A percentile compares a stretch with the other conserved stretches of the same genome.
Evolutionary conservation across 2,888 invertebrate genomes (phyloP).

Genomic region (Cantharis nigra): DNA sequence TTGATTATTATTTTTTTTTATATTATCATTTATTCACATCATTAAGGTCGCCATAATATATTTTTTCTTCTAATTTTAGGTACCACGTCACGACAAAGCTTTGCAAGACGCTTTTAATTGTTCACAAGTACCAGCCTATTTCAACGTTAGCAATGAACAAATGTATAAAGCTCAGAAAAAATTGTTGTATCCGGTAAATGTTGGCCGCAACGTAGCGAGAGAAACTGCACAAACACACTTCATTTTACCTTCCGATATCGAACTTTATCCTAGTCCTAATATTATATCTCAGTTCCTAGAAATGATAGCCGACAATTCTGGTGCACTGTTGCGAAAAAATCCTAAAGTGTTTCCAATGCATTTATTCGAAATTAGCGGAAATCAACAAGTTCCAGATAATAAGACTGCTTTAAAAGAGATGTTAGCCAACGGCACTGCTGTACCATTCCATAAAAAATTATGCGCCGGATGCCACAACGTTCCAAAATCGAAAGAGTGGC

Average conservation of each 20-base stretch:
- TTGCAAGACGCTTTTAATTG: conserved; percentile 72
- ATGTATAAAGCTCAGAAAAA: conserved; percentile 82
- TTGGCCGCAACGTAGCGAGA: conserved; percentile 86
- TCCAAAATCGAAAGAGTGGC: conserved; percentile 85
- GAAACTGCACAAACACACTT: conserved; percentile 82
- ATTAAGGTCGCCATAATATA: background rate
- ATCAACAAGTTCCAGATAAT: conserved; percentile 69
- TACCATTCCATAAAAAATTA: conserved; percentile 90
- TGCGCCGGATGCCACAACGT: conserved; percentile 89
- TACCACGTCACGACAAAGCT: conserved; percentile 68
- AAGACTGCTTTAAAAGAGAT: conserved; percentile 72
- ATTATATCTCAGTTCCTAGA: conserved; percentile 80
- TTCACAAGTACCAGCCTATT: conserved; percentile 70
- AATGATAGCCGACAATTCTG: conserved; percentile 77
- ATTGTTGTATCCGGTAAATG: conserved; percentile 87
- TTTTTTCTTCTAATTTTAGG: conserved; percentile 57
- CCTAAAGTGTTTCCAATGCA: conserved; percentile 85
- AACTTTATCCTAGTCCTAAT: conserved; percentile 86
- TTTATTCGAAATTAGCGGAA: conserved; percentile 83
- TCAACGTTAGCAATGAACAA: conserved; percentile 65
- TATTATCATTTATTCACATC: conserved; percentile 3
- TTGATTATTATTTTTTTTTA: background rate
- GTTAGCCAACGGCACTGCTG: conserved; percentile 76
- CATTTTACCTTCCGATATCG: conserved; percentile 86
- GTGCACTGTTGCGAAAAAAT: conserved; percentile 64